Base-by-base conservation (phyloP, 2,888 invertebrate species). In the Habroteleia sp. region DNA sequence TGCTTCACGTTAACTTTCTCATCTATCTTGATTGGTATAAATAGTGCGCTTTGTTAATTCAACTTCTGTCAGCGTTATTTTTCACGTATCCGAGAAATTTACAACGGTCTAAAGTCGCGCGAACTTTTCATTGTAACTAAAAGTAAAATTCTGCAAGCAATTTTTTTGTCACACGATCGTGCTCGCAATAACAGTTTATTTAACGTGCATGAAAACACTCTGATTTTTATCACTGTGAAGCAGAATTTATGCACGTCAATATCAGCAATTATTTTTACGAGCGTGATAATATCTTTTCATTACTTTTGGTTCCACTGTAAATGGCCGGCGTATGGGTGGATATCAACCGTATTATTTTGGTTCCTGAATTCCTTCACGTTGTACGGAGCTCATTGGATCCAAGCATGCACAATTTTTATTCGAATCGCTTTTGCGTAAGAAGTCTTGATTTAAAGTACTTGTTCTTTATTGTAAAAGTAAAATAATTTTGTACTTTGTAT, bases 21-120 rank as follows among this genome's bases (percentile, higher is more conserved):
- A 52, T 54, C 46, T 41, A 54, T 65, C 54, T 65, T 44, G 35
- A 33, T 39, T 65, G 29, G 27, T 46, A 46, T 44, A 65, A 65
- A 65, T 65, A 65, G 54, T 65, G 37, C 37, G 20, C 17, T 44
- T 52, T 44, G 44, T 20, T 14, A 27, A 41, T 52, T 25, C 50
- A n/a, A 3, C 13, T 14, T 3, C 20, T 14, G 20, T 17, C 31
- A 14, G 29, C 29, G 29, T 41, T 41, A 29, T 10, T 41, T 52
- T 35, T 37, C 11, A 7, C 10, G 25, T 13, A 25, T 13, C 8
- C 13, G 13, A 5, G 14, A 7, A n/a, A n/a, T n/a, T n/a, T n/a
- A n/a, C n/a, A n/a, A n/a, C n/a, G n/a, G n/a, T n/a, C n/a, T n/a
- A n/a, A n/a, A n/a, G n/a, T n/a, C n/a, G n/a, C n/a, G n/a, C n/a